Percentiles rank a stretch among this genome's conserved stretches.
phyloP scores from a whole-genome alignment of 2,797 vertebrate species.

The Pagetopsis macropterus region DNA sequence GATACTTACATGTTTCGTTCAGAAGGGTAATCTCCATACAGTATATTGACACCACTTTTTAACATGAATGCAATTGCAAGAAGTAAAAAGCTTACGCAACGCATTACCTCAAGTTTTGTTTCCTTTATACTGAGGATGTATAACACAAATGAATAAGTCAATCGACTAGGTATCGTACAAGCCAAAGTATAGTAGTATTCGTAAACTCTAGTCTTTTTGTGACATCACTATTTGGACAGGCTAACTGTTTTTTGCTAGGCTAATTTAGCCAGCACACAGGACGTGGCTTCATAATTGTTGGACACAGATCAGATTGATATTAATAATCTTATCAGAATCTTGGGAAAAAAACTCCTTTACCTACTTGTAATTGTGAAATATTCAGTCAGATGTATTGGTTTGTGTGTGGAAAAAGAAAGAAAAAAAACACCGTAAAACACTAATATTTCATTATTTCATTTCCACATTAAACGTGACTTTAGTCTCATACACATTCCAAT shows the following conservation, averaged over 20 bases:
- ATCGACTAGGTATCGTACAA: too few relatives aligned
- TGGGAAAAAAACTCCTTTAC: neutral
- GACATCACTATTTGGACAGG: neutral
- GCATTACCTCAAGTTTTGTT: too few relatives aligned
- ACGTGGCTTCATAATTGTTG: neutral
- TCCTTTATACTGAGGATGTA: too few relatives aligned
- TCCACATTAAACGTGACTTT: constrained; percentile 10
- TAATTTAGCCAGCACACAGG: neutral
- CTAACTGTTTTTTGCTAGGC: neutral
- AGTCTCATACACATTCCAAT: neutral
- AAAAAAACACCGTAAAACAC: neutral
- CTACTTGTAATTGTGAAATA: neutral
- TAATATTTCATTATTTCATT: neutral
- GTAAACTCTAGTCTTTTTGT: too few relatives aligned
- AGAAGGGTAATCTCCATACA: too few relatives aligned
- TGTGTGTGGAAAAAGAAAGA: neutral
- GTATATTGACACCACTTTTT: too few relatives aligned
- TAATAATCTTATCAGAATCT: neutral
- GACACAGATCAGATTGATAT: neutral
- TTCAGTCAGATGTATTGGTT: neutral
- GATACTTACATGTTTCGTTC: too few relatives aligned
- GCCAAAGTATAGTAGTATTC: too few relatives aligned
- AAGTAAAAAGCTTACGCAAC: too few relatives aligned
- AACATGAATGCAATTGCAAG: too few relatives aligned
- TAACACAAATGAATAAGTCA: too few relatives aligned